A percentile compares a stretch with the other conserved stretches of the same genome.
phyloP scores from a whole-genome alignment of 2,797 vertebrate species.

The Sebastes hubbsi region DNA sequence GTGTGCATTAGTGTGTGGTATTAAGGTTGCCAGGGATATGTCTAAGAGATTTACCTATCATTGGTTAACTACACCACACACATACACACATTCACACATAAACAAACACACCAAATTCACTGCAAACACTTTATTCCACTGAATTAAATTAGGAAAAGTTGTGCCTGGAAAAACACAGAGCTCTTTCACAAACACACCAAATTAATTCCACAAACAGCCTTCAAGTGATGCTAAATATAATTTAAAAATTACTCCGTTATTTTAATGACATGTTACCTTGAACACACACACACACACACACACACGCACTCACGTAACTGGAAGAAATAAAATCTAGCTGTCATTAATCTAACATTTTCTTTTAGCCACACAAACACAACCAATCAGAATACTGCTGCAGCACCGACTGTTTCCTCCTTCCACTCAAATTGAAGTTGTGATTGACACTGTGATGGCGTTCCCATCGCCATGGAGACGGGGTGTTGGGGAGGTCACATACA shows the following conservation, averaged over 20 bases:
- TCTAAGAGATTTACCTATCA: constrained; percentile 49
- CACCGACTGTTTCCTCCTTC: too few species aligned
- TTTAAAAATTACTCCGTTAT: constrained; percentile 44
- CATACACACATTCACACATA: neutral
- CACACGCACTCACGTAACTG: too few species aligned
- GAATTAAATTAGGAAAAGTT: constrained; percentile 52
- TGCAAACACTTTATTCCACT: constrained; percentile 40
- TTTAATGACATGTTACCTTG: constrained; percentile 19
- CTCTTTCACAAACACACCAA: constrained; percentile 43
- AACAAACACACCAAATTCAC: neutral
- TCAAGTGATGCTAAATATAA: constrained; percentile 40
- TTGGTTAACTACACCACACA: constrained; percentile 24
- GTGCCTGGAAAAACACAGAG: constrained; percentile 30
- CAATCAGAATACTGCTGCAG: neutral
- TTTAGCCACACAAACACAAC: neutral
- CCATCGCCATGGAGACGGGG: neutral
- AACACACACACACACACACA: neutral
- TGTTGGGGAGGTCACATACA: neutral
- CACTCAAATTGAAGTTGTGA: neutral
- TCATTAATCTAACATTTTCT: constrained; percentile 5
- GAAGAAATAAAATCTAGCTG: too few species aligned
- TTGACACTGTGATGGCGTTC: neutral
- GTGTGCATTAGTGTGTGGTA: constrained; percentile 24
- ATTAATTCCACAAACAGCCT: constrained; percentile 53
- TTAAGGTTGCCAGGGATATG: constrained; percentile 44